Conservation (phyloP, 2,113 vertebrate genomes). For the Rhinolophus sinicus region DNA sequence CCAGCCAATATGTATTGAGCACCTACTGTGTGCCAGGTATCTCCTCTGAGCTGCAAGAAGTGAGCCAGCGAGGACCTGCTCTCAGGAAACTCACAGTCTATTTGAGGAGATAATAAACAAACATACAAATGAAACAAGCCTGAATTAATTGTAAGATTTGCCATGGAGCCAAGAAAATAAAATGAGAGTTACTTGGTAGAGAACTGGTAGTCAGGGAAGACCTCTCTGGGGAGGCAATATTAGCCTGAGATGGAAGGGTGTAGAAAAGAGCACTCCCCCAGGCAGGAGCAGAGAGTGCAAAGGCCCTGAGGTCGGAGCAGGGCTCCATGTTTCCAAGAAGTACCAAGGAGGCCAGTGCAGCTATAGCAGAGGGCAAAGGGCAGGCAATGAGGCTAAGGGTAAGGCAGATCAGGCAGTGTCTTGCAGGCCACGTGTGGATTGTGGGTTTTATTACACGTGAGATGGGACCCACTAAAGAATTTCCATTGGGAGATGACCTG, state of each 20-base stretch:
- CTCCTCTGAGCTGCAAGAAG: neutral
- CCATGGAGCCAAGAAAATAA: neutral
- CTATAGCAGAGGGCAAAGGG: neutral
- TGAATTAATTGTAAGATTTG: neutral
- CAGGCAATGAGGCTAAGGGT: neutral
- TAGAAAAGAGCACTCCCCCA: neutral
- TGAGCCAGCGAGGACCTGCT: neutral
- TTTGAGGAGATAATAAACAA: neutral
- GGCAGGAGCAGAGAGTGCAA: neutral
- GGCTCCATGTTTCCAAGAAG: neutral
- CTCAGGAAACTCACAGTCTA: neutral
- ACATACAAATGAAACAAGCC: neutral
- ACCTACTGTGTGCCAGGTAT: neutral
- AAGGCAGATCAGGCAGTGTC: neutral
- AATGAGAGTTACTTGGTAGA: neutral
- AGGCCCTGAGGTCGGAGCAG: neutral
- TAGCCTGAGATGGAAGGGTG: neutral
- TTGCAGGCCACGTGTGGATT: neutral
- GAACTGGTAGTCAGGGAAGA: neutral
- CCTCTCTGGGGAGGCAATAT: neutral
- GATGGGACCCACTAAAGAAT: neutral
- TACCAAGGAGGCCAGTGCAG: neutral
- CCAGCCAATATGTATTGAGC: rapidly evolving
- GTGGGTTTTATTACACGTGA: neutral
- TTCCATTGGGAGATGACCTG: neutral